A percentile compares a stretch with the other conserved stretches of the same genome.
These are phyloP conservation scores for Trogon surrucura DNA, from an alignment of 2,113 vertebrate species.

Conservation along the genomic window DNA sequence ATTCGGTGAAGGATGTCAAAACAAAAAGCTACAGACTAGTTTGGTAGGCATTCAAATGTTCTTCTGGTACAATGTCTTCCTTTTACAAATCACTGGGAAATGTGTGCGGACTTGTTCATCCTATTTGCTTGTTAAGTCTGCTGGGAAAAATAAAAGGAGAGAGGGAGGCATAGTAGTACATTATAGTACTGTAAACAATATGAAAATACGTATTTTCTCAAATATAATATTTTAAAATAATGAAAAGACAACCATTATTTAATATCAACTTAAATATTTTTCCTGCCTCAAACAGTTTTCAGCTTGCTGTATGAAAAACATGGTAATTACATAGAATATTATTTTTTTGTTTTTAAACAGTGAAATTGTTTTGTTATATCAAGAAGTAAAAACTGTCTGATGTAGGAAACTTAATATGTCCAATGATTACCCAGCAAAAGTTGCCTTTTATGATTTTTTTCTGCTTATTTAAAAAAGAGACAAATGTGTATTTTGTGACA, in stretches of 20 bases:
- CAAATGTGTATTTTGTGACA: not conserved
- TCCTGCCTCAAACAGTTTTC: not conserved
- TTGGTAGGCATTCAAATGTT: conserved; percentile 11
- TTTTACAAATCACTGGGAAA: not conserved
- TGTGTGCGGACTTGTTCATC: not conserved
- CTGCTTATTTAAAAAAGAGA: not conserved
- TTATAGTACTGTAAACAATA: not conserved
- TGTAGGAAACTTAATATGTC: not conserved
- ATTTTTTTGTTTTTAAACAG: not conserved
- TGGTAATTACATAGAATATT: not conserved
- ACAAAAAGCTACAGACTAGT: not conserved
- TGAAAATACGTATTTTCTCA: not conserved
- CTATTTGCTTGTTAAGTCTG: not conserved
- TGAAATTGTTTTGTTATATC: not conserved
- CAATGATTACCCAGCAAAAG: not conserved
- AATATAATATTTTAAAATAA: not conserved
- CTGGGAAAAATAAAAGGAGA: not conserved
- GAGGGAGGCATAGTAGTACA: not conserved
- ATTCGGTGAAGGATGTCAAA: not conserved
- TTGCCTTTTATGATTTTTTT: not conserved
- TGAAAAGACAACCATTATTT: not conserved
- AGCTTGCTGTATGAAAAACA: not conserved
- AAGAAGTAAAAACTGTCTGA: not conserved
- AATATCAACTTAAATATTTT: not conserved
- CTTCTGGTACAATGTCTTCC: not conserved